phyloP scores from a whole-genome alignment of 2,797 vertebrate genomes.

The Mormyrops attenuatus region DNA sequence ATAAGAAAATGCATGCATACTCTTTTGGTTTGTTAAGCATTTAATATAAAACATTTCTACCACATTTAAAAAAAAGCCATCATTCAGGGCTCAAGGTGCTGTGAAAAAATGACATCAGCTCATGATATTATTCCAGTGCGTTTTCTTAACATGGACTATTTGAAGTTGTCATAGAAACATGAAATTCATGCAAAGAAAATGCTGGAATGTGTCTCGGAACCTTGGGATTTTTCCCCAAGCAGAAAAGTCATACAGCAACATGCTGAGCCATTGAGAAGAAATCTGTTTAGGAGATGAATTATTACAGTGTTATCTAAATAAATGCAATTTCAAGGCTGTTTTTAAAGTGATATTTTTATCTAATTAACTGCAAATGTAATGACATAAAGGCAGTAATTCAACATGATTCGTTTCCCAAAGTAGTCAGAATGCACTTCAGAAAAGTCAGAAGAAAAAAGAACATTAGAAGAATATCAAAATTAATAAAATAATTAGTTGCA shows the following conservation, averaged over 20 bases:
- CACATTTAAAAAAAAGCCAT: not conserved
- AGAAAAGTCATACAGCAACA: not conserved
- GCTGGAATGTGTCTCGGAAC: not conserved
- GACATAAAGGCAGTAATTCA: not conserved
- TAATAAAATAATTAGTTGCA: not conserved
- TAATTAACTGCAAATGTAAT: not conserved
- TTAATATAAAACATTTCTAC: not conserved
- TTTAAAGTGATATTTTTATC: not conserved
- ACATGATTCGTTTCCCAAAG: not conserved
- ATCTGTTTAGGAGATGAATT: not conserved
- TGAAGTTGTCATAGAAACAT: constrained; percentile 12
- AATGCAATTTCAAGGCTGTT: not conserved
- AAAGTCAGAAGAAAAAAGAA: not conserved
- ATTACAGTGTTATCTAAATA: not conserved
- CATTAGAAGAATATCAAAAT: not conserved
- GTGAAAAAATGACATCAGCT: not conserved
- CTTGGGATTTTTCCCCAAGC: not conserved
- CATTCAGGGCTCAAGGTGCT: not conserved
- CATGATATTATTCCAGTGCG: not conserved
- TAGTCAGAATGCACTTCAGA: not conserved
- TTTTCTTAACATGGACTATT: not conserved
- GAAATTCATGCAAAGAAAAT: not conserved
- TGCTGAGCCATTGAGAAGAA: not conserved
- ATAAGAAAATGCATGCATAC: not conserved
- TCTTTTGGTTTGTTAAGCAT: not conserved